Evolutionary conservation across 2,888 invertebrate species (phyloP), one percentile per base, ranked within the genome.

Genomic region (Agrypnus murinus): DNA sequence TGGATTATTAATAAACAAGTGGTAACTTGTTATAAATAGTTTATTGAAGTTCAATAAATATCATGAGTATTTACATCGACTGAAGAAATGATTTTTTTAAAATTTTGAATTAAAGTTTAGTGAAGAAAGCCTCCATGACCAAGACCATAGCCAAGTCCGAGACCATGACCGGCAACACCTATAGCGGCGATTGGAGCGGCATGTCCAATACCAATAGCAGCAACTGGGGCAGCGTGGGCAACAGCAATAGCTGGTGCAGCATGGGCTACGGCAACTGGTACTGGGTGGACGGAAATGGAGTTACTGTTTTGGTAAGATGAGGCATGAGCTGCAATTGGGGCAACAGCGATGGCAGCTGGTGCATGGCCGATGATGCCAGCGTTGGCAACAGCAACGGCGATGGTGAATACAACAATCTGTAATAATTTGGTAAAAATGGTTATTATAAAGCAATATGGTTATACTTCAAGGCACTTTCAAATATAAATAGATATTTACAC

Each of bases 371-470:
- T 72, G 15, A 71, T 36, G n/a, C 79, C 84, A 38, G 86, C 84
- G 71, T 84, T 84, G 75, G 86, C 85, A 64, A 84, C 82, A 65
- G 84, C 85, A 72, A 84, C 82, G 75, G 84, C 83, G 59, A 86
- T 77, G 77, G 88, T 81, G 83, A 90, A 85, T 68, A 87, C 85
- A 77, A 89, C 85, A 77, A 89, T 82, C 90, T 90, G 81, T 25
- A 25, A 25, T 25, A 75, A 87, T 87, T 81, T 1, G 84, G n/a
- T n/a, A n/a, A n/a, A n/a, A n/a, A n/a, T n/a, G n/a, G n/a, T n/a
- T n/a, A n/a, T n/a, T n/a, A n/a, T n/a, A n/a, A n/a, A n/a, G n/a
- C n/a, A n/a, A n/a, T n/a, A n/a, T n/a, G n/a, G n/a, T n/a, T n/a
- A n/a, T n/a, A n/a, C n/a, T n/a, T n/a, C n/a, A n/a, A n/a, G n/a